phyloP scores from a whole-genome alignment of 1,140 invertebrate species.

The Streblospio benedicti region DNA sequence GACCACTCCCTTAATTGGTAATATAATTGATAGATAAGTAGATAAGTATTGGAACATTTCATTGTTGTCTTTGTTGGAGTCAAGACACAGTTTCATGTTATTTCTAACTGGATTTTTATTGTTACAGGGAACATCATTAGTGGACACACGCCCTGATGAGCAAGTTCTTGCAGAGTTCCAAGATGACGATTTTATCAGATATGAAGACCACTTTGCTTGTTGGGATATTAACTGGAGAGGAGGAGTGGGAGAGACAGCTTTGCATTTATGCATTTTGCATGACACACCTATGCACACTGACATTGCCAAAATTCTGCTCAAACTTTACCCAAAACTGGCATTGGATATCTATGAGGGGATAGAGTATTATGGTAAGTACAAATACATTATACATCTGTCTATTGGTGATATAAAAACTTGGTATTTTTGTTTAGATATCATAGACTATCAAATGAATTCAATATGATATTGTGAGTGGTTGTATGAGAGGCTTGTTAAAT shows the following conservation, averaged over 20 bases:
- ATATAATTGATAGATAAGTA: too few species aligned
- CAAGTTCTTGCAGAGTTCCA: slow-evolving; percentile 29
- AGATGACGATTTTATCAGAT: slow-evolving; percentile 21
- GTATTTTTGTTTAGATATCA: too few species aligned
- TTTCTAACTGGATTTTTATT: slow-evolving; percentile 6
- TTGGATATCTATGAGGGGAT: slow-evolving; percentile 93
- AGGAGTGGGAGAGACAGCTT: slow-evolving; percentile 82
- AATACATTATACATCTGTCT: not conserved
- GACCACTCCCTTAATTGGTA: too few species aligned
- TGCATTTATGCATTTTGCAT: slow-evolving; percentile 90
- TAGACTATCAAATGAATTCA: too few species aligned
- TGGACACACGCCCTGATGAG: slow-evolving; percentile 24
- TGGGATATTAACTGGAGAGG: slow-evolving; percentile 96
- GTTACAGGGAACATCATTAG: slow-evolving; percentile 16
- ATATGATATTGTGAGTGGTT: too few species aligned
- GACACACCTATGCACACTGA: slow-evolving; percentile 75
- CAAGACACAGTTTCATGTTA: too few species aligned
- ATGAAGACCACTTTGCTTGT: slow-evolving; percentile 57
- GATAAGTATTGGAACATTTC: too few species aligned
- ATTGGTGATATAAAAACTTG: not conserved
- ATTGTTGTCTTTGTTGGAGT: too few species aligned
- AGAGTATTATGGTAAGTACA: slow-evolving; percentile 83
- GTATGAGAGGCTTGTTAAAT: too few species aligned
- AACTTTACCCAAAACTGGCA: slow-evolving; percentile 82
- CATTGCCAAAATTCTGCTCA: slow-evolving; percentile 77